phyloP scores from a whole-genome alignment of 2,888 invertebrate species.

The Amblyteles armatorius region DNA sequence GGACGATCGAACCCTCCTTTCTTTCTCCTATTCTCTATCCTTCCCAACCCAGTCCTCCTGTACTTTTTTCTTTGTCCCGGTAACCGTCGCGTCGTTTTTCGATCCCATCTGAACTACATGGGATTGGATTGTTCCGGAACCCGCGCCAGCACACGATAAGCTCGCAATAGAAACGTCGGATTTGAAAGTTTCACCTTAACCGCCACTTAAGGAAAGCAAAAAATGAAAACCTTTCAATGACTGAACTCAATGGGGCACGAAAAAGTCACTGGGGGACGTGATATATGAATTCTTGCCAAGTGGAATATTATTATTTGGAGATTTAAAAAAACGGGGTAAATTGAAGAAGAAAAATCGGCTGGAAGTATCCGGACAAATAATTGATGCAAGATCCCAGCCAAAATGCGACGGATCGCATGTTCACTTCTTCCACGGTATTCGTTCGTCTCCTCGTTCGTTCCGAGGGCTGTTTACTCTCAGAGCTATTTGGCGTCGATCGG shows the following conservation, averaged over 20 bases:
- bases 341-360: neutral
- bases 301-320: too few relatives aligned
- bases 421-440: constrained; percentile 12
- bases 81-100: constrained; percentile 11
- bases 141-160: neutral
- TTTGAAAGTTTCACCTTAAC: constrained; percentile 2
- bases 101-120: neutral
- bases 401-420: neutral
- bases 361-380: neutral
- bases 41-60: neutral
- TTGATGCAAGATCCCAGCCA: neutral
- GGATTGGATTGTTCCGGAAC: constrained; percentile 2
- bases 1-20: constrained; percentile 15
- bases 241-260: neutral
- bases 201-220: neutral
- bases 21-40: neutral
- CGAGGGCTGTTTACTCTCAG: neutral
- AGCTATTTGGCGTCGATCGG: constrained; percentile 55
- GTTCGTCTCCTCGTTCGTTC: constrained; percentile 5
- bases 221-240: neutral
- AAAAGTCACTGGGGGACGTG: neutral
- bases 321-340: too few relatives aligned
- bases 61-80: neutral
- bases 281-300: neutral
- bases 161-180: neutral